Evolutionary conservation across 1,140 invertebrate species (phyloP), one percentile per base, ranked within the genome.

Genomic region (Anthonomus grandis): DNA sequence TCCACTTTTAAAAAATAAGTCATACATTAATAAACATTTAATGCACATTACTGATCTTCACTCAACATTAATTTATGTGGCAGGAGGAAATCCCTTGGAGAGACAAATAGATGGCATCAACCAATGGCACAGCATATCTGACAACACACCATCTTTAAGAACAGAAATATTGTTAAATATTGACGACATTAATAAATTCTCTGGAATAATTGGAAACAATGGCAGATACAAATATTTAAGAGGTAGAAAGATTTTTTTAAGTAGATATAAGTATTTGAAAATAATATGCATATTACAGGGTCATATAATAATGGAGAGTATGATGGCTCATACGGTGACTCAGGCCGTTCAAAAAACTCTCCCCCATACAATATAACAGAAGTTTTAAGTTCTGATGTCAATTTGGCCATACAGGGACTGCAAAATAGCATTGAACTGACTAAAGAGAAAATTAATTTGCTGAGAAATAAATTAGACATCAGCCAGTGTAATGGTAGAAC

Each of bases 41-140:
- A 79, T 95, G 67, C 91, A 95, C 68, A 84, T 96, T 6, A 79
- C 79, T 1, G 94, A 97, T 74, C 95, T 92, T 90, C 69, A 96
- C 19, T 93, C 94, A 1, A 96, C 93, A 0, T 67, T 97, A 0
- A 75, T 86, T 38, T 71, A 75, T 38, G 83, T 83, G 0, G 84
- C 83, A 6, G 86, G 85, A 31, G 80, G 78, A 63, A 59, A 39
- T 3, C 64, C 61, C 22, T 70, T 25, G 2, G 17, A 39, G 9
- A 39, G 21, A 15, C 19, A 25, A 38, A 22, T 53, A 4, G 93
- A 96, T 73, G 93, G 93, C 0, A 70, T 87, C 2, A 80, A 91
- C 67, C 73, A 87, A 62, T 96, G 93, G 93, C 42, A 79, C 1
- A 72, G 79, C 4, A 78, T 81, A 0, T 69, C 70, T 1, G 44